Evolutionary conservation across 92 coral and sea anemone genomes (phyloP).

Genomic region (Parazoanthus darwini): DNA sequence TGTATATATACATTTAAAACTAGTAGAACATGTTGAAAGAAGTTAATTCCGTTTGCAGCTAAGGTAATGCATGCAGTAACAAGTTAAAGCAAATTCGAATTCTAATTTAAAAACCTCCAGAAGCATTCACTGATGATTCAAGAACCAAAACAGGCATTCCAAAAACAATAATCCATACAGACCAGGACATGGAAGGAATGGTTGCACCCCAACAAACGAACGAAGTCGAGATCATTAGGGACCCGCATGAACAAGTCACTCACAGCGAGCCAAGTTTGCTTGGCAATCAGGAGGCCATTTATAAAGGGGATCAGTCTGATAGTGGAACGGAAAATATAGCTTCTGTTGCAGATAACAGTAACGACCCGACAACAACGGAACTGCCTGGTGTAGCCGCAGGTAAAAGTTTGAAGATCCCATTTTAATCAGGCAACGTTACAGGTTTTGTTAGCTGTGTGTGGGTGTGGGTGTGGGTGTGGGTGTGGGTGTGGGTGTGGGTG

Average conservation of each 20-base stretch:
- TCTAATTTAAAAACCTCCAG: slow-evolving; percentile 11
- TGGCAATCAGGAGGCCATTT: background rate
- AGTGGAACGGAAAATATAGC: slow-evolving; percentile 20
- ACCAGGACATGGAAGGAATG: background rate
- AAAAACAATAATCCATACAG: background rate
- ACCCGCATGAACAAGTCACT: background rate
- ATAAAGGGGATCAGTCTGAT: background rate
- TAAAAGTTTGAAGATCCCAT: background rate
- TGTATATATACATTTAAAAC: too few relatives aligned
- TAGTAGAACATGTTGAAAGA: too few relatives aligned
- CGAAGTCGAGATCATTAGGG: background rate
- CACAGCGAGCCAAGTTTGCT: background rate
- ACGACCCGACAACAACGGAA: background rate
- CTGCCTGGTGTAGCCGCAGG: slow-evolving; percentile 12
- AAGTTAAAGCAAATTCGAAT: background rate
- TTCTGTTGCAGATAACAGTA: background rate
- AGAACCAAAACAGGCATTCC: slow-evolving; percentile 25
- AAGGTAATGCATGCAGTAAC: background rate
- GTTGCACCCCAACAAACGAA: background rate
- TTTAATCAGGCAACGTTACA: too few relatives aligned
- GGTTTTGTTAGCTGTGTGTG: background rate
- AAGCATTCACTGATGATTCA: background rate
- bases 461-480: too few relatives aligned
- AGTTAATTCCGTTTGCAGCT: too few relatives aligned
- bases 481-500: too few relatives aligned